Base-by-base conservation (phyloP, 2,797 vertebrate species). In the Syndactyla subalaris region DNA sequence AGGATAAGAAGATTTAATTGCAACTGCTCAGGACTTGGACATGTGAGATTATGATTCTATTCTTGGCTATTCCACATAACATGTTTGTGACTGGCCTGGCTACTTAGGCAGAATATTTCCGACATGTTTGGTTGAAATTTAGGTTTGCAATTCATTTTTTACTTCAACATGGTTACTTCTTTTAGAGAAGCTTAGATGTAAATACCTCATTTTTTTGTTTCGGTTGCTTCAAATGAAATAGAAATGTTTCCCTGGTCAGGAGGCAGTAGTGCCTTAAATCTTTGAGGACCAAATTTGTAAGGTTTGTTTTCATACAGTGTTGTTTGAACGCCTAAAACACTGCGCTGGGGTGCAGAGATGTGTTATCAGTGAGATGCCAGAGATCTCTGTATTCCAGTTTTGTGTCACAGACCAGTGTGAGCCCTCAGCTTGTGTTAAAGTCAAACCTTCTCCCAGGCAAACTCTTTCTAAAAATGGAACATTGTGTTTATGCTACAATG, bases 21-120 rank as follows among this genome's bases (percentile, higher is more conserved):
- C 34, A 85, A n/a, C 84, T 95, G 79, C 91, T 89, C 51, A 63
- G 79, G 85, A 62, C 38, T 63, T 87, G 61, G 51, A 59, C n/a
- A n/a, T 72, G 63, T 48, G 51, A 93, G 96, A 96, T 96, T 95
- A 96, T 57, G 87, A 46, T 96, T 94, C 95, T 97, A 93, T 97
- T 97, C 79, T 72, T 3, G 39, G 85, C 85, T 90, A 23, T 59
- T 78, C 66, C 76, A 52, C 48, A 26, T 62, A 92, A 71, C 24
- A 1, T 18, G 70, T 85, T 85, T 94, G 89, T 88, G 62, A 54
- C 73, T 90, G 58, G 26, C 48, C 76, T 73, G 73, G 75, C 72
- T 94, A 81, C 68, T 83, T 86, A 85, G 21, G n/a, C 3, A 5
- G 83, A 89, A 55, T 51, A 59, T 43, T 85, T 92, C n/a, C 41